Evolutionary conservation across 2,113 vertebrate genomes (phyloP).

Genomic region (Talpa occidentalis): DNA sequence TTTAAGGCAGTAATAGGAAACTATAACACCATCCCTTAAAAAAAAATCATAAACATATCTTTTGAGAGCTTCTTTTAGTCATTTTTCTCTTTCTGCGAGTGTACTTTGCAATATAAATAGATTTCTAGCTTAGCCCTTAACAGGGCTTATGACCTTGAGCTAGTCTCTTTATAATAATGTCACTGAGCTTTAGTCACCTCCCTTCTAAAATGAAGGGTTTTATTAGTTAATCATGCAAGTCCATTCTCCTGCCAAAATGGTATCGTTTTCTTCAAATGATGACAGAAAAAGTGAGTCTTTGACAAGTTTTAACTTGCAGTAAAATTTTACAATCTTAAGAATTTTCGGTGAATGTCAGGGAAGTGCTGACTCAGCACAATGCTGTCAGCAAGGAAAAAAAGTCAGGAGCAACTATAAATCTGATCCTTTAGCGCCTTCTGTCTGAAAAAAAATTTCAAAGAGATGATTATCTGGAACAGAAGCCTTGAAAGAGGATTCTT

Average conservation of each 20-base stretch:
- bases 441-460: constrained; percentile 71
- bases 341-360: constrained; percentile 60
- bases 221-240: constrained; percentile 22
- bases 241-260: constrained; percentile 10
- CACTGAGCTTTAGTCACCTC: not conserved
- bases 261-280: constrained; percentile 21
- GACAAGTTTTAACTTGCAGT: constrained; percentile 61
- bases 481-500: constrained; percentile 72
- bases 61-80: constrained; percentile 32
- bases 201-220: constrained; percentile 26
- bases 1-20: not conserved
- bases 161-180: constrained; percentile 50
- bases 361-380: constrained; percentile 75
- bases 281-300: constrained; percentile 28
- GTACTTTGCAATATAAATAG: not conserved
- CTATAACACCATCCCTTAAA: not conserved
- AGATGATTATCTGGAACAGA: constrained; percentile 70
- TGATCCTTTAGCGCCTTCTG: constrained; percentile 71
- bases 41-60: constrained; percentile 33
- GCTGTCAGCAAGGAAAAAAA: constrained; percentile 26
- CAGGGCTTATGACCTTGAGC: not conserved
- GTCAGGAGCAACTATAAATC: constrained; percentile 73
- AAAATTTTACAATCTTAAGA: constrained; percentile 57
- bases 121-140: constrained; percentile 30
- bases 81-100: not conserved